These are phyloP conservation scores for Pituophis catenifer DNA, from an alignment of 2,113 vertebrate species.

Conservation along the genomic window DNA sequence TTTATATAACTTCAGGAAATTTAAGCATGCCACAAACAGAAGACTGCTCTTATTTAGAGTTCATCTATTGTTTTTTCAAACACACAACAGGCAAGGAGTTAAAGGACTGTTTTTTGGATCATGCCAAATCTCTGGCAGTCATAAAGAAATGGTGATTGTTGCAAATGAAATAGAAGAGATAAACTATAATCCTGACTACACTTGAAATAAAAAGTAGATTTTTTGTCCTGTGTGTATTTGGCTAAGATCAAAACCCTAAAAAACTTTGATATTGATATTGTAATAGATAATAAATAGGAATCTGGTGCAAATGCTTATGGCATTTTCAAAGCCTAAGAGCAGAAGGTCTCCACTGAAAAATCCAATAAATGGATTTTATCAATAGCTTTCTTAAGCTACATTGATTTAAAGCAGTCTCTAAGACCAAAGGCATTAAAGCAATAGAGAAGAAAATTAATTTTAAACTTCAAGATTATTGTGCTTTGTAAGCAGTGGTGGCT, in stretches of 20 bases:
- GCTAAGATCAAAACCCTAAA: not conserved
- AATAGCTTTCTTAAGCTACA: not conserved
- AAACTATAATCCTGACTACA: not conserved
- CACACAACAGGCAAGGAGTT: not conserved
- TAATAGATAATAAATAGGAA: not conserved
- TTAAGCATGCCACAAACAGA: conserved; percentile 42
- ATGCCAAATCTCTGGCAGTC: not conserved
- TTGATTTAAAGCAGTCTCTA: not conserved
- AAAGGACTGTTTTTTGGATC: conserved; percentile 1
- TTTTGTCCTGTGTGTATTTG: not conserved
- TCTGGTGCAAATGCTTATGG: not conserved
- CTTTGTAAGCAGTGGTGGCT: not conserved
- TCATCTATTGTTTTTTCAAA: conserved; percentile 25
- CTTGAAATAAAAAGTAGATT: not conserved
- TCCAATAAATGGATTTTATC: not conserved
- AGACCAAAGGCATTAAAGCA: not conserved
- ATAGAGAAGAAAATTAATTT: not conserved
- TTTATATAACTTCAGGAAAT: conserved; percentile 39
- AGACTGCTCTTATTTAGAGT: conserved; percentile 21
- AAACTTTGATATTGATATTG: not conserved
- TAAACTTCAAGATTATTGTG: not conserved
- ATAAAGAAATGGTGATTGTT: not conserved
- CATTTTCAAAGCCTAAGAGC: not conserved
- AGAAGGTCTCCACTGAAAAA: not conserved
- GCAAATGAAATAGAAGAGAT: not conserved